phyloP scores from a whole-genome alignment of 2,797 vertebrate genomes.

The Choloepus didactylus region DNA sequence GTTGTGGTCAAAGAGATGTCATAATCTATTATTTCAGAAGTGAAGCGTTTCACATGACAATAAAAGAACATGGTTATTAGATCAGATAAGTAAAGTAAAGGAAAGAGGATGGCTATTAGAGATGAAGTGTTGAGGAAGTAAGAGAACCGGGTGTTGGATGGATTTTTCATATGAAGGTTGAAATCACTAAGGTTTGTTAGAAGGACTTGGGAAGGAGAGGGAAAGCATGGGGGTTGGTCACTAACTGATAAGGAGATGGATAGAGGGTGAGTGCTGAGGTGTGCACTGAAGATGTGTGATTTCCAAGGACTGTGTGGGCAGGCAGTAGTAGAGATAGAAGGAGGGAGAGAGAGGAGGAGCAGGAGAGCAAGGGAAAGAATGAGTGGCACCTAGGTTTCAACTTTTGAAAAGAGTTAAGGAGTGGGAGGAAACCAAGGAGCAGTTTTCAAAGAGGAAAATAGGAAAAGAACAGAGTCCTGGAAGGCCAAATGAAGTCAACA shows the following conservation, averaged over 20 bases:
- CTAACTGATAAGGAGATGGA: not conserved
- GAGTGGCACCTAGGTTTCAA: too few species aligned
- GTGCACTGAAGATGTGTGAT: not conserved
- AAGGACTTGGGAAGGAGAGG: not conserved
- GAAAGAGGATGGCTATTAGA: not conserved
- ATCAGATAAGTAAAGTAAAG: too few species aligned
- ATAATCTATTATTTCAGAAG: not conserved
- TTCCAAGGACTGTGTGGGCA: too few species aligned
- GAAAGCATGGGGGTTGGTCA: not conserved
- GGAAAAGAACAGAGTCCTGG: not conserved
- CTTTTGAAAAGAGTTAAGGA: not conserved
- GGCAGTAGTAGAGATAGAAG: rapidly evolving
- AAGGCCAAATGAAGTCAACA: not conserved
- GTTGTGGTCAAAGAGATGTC: not conserved
- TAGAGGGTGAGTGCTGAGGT: not conserved
- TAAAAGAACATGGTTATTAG: not conserved
- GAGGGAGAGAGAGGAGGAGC: not conserved
- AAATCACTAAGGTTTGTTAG: not conserved
- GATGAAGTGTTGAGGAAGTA: not conserved
- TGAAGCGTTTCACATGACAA: not conserved
- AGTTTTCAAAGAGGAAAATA: not conserved
- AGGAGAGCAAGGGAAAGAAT: not conserved
- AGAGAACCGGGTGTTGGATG: not conserved
- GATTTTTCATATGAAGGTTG: not conserved
- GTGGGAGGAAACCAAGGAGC: not conserved